phyloP scores from a whole-genome alignment of 2,113 vertebrate species.

The Hippotragus niger region DNA sequence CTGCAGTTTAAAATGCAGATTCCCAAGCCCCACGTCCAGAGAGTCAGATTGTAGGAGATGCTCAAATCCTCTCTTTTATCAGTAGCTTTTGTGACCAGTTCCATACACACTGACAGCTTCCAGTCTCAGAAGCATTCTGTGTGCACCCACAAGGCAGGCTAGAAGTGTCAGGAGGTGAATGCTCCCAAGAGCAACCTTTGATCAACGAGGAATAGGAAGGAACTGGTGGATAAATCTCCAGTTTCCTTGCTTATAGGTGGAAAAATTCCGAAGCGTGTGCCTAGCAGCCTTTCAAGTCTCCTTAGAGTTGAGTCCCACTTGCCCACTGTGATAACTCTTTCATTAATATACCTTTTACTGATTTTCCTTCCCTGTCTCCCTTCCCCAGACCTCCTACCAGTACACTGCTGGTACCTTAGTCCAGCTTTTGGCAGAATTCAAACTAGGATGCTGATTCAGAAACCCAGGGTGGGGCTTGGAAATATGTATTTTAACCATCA shows the following conservation, averaged over 20 bases:
- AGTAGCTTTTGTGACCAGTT: not conserved
- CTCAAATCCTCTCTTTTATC: not conserved
- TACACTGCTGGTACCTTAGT: not conserved
- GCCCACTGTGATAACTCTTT: not conserved
- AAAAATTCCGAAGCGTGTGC: not conserved
- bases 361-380: not conserved
- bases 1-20: not conserved
- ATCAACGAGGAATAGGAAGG: not conserved
- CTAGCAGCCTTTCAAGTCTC: not conserved
- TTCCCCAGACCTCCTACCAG: not conserved
- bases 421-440: not conserved
- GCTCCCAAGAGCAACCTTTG: not conserved
- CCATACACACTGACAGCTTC: not conserved
- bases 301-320: not conserved
- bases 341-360: not conserved
- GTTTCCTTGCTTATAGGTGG: not conserved
- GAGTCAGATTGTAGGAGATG: not conserved
- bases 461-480: not conserved
- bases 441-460: not conserved
- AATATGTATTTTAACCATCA: not conserved
- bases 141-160: not conserved
- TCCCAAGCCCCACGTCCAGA: not conserved
- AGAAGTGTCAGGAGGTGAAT: not conserved
- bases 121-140: not conserved
- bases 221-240: not conserved